Conservation (phyloP, 2,113 vertebrate species). For the Scopus umbretta region DNA sequence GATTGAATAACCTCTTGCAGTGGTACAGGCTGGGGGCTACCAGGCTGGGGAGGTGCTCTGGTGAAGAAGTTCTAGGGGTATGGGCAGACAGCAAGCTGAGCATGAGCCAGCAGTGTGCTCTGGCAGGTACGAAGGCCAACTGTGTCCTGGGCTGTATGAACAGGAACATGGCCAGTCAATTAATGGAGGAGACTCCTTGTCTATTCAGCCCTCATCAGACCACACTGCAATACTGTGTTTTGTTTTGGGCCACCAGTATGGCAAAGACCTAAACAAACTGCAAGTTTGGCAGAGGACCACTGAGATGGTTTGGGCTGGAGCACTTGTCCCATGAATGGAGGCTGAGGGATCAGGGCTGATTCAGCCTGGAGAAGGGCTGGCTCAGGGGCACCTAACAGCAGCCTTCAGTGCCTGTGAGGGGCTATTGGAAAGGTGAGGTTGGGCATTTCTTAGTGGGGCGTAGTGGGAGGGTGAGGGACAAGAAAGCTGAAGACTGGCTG, state of each 20-base stretch:
- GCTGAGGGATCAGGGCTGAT: not conserved
- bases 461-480: not conserved
- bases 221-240: not conserved
- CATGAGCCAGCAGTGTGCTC: not conserved
- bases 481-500: not conserved
- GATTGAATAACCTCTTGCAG: not conserved
- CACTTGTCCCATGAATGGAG: not conserved
- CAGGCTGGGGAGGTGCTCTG: not conserved
- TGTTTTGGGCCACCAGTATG: not conserved
- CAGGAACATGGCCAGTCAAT: not conserved
- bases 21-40: not conserved
- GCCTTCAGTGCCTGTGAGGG: no score
- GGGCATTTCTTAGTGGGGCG: not conserved
- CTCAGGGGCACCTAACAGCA: rapidly evolving
- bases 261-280: not conserved
- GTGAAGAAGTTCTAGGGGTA: not conserved
- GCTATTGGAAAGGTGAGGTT: not conserved
- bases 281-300: not conserved
- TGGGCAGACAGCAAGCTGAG: not conserved
- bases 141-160: not conserved
- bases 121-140: not conserved
- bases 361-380: not conserved
- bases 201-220: not conserved
- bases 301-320: not conserved
- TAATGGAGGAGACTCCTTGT: not conserved